Percentiles rank a stretch among this genome's conserved stretches.
Conservation (phyloP, 2,888 invertebrate species). For the Hemaris fuciformis region DNA sequence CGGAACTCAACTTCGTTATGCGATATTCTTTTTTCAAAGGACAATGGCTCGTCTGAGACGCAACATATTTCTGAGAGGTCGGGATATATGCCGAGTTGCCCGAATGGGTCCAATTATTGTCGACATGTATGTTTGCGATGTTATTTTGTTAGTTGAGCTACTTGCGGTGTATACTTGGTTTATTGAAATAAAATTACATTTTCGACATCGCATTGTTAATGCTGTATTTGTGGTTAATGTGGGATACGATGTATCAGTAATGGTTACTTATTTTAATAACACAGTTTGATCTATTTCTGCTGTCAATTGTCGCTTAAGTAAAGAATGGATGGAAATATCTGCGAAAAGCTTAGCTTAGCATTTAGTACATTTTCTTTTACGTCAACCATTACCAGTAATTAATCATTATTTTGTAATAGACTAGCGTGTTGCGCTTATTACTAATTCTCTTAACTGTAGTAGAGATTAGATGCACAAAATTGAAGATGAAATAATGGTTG, state of each 20-base stretch:
- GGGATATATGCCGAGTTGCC: constrained; percentile 67
- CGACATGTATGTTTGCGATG: constrained; percentile 66
- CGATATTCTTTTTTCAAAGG: constrained; percentile 80
- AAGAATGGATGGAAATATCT: no score
- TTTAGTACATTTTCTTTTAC: no score
- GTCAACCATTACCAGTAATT: no score
- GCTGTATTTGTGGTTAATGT: not conserved
- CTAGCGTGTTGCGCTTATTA: no score
- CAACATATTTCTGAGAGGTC: constrained; percentile 74
- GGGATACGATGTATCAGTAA: not conserved
- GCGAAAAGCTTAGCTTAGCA: no score
- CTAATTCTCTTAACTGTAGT: no score
- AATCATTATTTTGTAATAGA: no score
- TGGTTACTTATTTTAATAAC: not conserved
- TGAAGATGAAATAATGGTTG: no score
- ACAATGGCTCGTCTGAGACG: constrained; percentile 71
- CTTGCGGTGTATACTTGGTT: constrained; percentile 31
- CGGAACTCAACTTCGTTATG: constrained; percentile 81
- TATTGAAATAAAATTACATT: constrained; percentile 20
- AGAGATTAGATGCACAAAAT: no score
- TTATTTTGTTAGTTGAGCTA: constrained; percentile 61
- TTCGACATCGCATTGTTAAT: not conserved
- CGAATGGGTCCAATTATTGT: constrained; percentile 73
- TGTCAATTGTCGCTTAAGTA: no score
- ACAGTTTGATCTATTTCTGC: no score